Conservation (phyloP, 2,797 vertebrate genomes). For the Scarus forsteni region DNA sequence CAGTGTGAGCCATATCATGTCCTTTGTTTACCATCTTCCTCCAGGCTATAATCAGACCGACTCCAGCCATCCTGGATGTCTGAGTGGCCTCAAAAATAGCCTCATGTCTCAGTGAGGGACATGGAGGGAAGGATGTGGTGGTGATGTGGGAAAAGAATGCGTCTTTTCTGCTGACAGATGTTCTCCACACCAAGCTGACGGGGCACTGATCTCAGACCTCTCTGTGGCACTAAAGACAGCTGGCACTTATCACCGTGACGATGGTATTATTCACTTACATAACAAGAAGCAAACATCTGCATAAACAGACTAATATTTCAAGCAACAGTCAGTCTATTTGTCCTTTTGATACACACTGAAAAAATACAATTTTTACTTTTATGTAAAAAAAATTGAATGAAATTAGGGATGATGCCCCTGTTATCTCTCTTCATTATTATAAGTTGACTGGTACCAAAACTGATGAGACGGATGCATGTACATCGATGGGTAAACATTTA, state of each 20-base stretch:
- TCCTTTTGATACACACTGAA: not conserved
- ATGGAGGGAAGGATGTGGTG: conserved; percentile 81
- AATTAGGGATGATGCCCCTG: too few species aligned
- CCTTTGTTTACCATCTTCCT: conserved; percentile 69
- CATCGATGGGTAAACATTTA: too few species aligned
- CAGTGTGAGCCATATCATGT: conserved; percentile 36
- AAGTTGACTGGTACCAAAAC: too few species aligned
- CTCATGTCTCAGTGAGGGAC: conserved; percentile 44
- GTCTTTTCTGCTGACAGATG: conserved; percentile 78
- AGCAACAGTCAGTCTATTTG: not conserved
- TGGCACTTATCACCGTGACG: conserved; percentile 1
- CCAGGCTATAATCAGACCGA: conserved; percentile 63
- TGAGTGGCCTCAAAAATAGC: conserved; percentile 66
- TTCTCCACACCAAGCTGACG: conserved; percentile 65
- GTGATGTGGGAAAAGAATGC: conserved; percentile 65
- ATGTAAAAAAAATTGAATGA: too few species aligned
- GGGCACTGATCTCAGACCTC: conserved; percentile 43
- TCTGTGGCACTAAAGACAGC: conserved; percentile 3
- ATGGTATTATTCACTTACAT: conserved; percentile 21
- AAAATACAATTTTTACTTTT: not conserved
- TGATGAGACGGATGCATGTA: too few species aligned
- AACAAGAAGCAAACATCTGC: conserved; percentile 14
- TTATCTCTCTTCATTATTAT: too few species aligned
- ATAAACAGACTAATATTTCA: conserved; percentile 19
- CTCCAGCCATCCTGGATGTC: conserved; percentile 69